Evolutionary conservation across 2,113 vertebrate genomes (phyloP), one percentile per base, ranked within the genome.

Genomic region (Hippocampus comes): DNA sequence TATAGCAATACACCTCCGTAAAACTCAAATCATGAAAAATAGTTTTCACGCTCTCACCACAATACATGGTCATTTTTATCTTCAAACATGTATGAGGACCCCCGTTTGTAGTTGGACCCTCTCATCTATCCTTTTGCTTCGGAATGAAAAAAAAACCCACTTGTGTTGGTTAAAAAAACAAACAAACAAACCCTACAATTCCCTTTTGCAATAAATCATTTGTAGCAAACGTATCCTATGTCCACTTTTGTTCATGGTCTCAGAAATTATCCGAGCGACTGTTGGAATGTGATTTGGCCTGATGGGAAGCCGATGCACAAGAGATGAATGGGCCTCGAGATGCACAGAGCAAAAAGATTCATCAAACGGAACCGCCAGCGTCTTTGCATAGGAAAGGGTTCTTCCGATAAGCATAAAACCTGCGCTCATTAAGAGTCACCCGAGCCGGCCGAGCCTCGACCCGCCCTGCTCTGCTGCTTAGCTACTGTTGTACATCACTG

Each of bases 401-500:
- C 69, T 63, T 42, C 75, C 57, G 70, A 87, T 80, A 76, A 75
- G 75, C 71, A 82, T 77, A 76, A 82, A 86, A 84, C 66, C 78
- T 74, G 80, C 25, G 51, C 78, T 80, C 79, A 87, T 87, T 82
- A 86, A 80, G 77, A 74, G 80, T 46, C 63, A n/a, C 78, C 84
- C 76, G 78, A 79, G 59, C 59, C 9, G 30, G 59, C 59, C 49
- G 71, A 78, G 76, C 71, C 46, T 70, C 34, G 27, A 77, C 49
- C 65, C 9, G 70, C 72, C 81, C 68, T 68, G 69, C 75, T 83
- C 73, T 27, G 46, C 76, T 43, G 78, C 84, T 84, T 78, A 86
- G 76, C 84, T 71, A 10, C 78, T 83, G 80, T 89, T 90, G 84
- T 89, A 87, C 87, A 90, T 90, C 71, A 81, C 78, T 69, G 82